phyloP scores from a whole-genome alignment of 2,797 vertebrate species.

The Amazona ochrocephala region DNA sequence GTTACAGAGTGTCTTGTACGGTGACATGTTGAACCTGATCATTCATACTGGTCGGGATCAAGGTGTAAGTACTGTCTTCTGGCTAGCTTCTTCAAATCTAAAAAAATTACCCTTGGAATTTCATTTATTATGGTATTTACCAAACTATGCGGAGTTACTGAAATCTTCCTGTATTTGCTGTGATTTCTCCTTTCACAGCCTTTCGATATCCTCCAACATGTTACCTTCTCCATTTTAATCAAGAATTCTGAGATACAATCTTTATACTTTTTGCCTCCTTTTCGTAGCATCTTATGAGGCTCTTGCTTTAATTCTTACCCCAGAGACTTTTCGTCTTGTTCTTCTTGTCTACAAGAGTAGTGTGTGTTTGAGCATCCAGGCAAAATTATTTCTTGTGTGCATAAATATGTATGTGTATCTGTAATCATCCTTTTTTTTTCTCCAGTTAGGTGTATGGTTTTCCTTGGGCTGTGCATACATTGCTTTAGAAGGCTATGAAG shows the following conservation, averaged over 20 bases:
- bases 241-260: neutral
- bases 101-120: neutral
- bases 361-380: neutral
- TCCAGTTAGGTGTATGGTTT: slow-evolving; percentile 95
- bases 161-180: neutral
- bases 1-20: neutral
- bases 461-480: slow-evolving; percentile 94
- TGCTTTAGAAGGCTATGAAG: slow-evolving; percentile 88
- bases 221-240: neutral
- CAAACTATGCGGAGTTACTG: neutral
- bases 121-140: neutral
- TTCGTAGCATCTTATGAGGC: neutral
- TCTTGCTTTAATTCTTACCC: neutral
- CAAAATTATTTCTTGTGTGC: neutral
- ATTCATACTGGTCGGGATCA: neutral
- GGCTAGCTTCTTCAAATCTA: neutral
- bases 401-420: neutral
- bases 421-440: slow-evolving; percentile 11
- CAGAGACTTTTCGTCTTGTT: neutral
- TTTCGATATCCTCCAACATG: neutral
- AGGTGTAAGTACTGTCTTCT: neutral
- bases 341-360: neutral
- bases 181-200: neutral
- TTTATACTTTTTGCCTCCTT: neutral
- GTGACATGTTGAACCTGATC: neutral